Evolutionary conservation across 1,140 invertebrate genomes (phyloP).

Genomic region (Listronotus oregonensis): DNA sequence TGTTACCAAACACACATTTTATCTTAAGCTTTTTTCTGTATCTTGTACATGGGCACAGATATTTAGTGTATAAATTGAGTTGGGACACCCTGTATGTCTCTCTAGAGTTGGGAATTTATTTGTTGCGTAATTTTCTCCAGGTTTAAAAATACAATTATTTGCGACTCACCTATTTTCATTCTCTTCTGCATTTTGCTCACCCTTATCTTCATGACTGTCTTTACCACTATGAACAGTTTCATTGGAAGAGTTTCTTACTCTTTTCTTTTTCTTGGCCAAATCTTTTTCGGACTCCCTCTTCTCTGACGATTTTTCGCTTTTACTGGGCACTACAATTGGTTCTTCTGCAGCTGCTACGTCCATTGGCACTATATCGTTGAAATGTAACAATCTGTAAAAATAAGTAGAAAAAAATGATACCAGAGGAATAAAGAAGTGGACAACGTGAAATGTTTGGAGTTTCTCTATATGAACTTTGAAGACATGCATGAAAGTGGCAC

Average conservation of each 20-base stretch:
- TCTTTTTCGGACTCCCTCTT: conserved; percentile 55
- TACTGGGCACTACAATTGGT: conserved; percentile 53
- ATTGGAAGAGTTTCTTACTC: conserved; percentile 39
- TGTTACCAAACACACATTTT: no score
- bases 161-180: background rate
- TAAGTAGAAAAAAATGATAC: conserved; percentile 4
- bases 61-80: no score
- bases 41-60: no score
- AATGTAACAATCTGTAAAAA: conserved; percentile 66
- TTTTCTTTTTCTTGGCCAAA: conserved; percentile 51
- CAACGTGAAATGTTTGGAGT: no score
- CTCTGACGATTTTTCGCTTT: conserved; percentile 57
- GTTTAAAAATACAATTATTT: no score
- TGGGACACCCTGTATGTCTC: no score
- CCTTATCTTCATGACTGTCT: conserved; percentile 11
- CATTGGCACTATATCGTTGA: conserved; percentile 70
- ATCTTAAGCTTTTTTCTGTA: no score
- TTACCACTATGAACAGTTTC: conserved; percentile 41
- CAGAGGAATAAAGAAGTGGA: no score
- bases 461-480: no score
- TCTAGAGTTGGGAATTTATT: no score
- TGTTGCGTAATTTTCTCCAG: no score
- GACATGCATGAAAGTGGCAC: no score
- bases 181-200: conserved; percentile 7
- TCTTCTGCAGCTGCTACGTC: conserved; percentile 65